Conservation (phyloP, 2,113 vertebrate species). For the Scophthalmus maximus region DNA sequence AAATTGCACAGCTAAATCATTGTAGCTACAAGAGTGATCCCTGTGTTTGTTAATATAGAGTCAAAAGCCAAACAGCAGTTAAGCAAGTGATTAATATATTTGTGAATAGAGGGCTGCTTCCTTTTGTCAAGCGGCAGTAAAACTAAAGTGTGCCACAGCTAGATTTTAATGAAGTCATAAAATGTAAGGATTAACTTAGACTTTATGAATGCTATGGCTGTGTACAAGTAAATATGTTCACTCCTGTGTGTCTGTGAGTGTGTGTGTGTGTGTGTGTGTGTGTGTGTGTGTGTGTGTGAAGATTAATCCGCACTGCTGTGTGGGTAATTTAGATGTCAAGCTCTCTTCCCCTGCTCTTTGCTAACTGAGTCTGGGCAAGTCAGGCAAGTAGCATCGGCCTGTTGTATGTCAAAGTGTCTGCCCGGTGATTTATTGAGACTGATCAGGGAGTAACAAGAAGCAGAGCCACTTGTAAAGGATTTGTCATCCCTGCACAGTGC, state of each 20-base stretch:
- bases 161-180: neutral
- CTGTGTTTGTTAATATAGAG: no score
- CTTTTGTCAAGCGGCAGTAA: neutral
- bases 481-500: neutral
- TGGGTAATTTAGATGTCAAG: slow-evolving; percentile 75
- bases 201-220: slow-evolving; percentile 2
- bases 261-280: slow-evolving; percentile 9
- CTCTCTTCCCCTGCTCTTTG: slow-evolving; percentile 45
- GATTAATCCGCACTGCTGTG: slow-evolving; percentile 69
- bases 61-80: no score
- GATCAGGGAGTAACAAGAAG: slow-evolving; percentile 42
- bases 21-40: no score
- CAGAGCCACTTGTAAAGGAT: slow-evolving; percentile 42
- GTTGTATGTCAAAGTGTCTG: slow-evolving; percentile 53
- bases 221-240: neutral
- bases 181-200: slow-evolving; percentile 15
- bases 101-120: no score
- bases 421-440: slow-evolving; percentile 49
- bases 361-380: slow-evolving; percentile 42
- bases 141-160: neutral
- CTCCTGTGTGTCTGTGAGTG: neutral
- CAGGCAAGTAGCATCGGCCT: slow-evolving; percentile 4
- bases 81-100: no score
- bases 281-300: slow-evolving; percentile 29
- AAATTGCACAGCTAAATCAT: no score